Evolutionary conservation across 2,113 vertebrate genomes (phyloP).

Genomic region (Motacilla tschutschensis): DNA sequence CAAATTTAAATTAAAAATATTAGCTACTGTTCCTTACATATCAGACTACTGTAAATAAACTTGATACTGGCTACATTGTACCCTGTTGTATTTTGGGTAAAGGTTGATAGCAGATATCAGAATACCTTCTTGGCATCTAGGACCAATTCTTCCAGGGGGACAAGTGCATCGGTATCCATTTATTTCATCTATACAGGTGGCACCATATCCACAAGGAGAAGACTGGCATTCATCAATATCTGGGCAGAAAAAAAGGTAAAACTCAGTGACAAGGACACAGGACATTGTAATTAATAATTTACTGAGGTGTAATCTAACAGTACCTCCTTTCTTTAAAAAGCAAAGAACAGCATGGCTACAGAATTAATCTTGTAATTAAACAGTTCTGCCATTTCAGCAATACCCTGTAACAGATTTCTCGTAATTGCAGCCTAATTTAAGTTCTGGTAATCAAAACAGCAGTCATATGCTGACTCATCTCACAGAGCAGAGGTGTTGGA

Average conservation of each 20-base stretch:
- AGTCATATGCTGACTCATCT: not conserved
- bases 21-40: not conserved
- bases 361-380: not conserved
- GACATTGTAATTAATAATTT: not conserved
- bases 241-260: constrained; percentile 47
- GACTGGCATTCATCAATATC: constrained; percentile 96
- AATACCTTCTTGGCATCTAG: constrained; percentile 88
- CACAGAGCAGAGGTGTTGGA: not conserved
- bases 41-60: not conserved
- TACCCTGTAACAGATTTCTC: not conserved
- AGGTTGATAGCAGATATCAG: not conserved
- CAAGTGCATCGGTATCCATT: constrained; percentile 88
- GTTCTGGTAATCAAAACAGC: not conserved
- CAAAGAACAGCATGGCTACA: not conserved
- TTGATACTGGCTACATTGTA: not conserved
- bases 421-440: not conserved
- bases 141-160: constrained; percentile 82
- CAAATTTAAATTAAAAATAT: not conserved
- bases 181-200: constrained; percentile 92
- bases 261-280: not conserved
- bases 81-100: not conserved
- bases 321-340: not conserved
- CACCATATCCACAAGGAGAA: constrained; percentile 88
- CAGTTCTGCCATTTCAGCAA: not conserved
- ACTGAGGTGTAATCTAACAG: not conserved